A percentile compares a stretch with the other conserved stretches of the same genome.
Conservation (phyloP, 2,797 vertebrate genomes). For the Decapterus maruadsi region DNA sequence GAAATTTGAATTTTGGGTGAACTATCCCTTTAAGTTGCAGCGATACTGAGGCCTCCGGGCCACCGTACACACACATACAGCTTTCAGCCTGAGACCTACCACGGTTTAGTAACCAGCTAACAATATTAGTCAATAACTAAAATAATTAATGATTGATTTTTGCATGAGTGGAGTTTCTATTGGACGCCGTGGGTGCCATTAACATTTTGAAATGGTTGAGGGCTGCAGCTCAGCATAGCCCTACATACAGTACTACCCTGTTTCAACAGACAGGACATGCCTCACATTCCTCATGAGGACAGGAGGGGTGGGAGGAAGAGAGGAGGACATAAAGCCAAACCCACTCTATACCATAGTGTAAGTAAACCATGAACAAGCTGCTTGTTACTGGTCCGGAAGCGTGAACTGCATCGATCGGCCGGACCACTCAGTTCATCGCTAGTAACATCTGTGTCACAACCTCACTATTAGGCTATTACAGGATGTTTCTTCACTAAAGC, state of each 20-base stretch:
- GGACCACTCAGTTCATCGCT: background rate
- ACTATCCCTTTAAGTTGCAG: too few species aligned
- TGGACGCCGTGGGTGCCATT: slow-evolving; percentile 3
- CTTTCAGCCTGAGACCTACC: background rate
- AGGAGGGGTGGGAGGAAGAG: slow-evolving; percentile 45
- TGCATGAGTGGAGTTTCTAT: background rate
- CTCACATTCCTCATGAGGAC: slow-evolving; percentile 78
- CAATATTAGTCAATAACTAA: background rate
- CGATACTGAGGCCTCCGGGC: too few species aligned
- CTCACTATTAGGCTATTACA: background rate
- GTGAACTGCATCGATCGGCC: background rate
- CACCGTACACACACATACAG: too few species aligned
- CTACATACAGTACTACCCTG: slow-evolving; percentile 54
- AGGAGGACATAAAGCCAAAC: slow-evolving; percentile 21
- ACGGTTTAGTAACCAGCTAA: background rate
- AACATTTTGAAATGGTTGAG: slow-evolving; percentile 28
- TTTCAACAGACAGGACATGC: slow-evolving; percentile 79
- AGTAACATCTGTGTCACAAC: background rate
- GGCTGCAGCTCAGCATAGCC: slow-evolving; percentile 45
- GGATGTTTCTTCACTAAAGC: background rate
- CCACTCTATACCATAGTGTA: slow-evolving; percentile 27
- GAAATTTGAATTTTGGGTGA: too few species aligned
- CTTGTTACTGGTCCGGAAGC: background rate
- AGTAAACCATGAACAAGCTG: background rate
- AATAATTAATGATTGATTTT: background rate